Evolutionary conservation across 2,113 vertebrate genomes (phyloP), one percentile per base, ranked within the genome.

Genomic region (Crotalus tigris): DNA sequence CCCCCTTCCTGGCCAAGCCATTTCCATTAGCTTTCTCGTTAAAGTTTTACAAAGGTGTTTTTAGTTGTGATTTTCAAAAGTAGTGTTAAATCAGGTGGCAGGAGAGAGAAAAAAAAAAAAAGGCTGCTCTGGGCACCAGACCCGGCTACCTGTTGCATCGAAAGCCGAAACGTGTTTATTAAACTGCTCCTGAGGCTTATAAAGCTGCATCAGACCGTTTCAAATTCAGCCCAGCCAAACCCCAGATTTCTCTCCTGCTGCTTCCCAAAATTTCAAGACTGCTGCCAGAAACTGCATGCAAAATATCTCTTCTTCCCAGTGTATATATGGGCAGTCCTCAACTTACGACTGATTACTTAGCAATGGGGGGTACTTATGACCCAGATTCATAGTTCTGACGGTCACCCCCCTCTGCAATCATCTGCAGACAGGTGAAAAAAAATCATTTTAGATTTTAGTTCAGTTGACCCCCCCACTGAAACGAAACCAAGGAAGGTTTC

Each of bases 21-120:
- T 98, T 99, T 99, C 99, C 99, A 99, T 99, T 98, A 99, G 98
- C 88, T 97, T 95, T 97, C 98, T 99, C 97, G 98, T 99, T 99
- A 99, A 99, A 99, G 98, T 99, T 99, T 99, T 98, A 99, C 98
- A 98, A 96, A 86, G 85, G 96, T 98, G 97, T 97, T 98, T 97
- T 98, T 98, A 96, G 96, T 94, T 92, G 91, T 96, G 98, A 96
- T 97, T 98, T 51, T 97, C 15, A 39, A 81, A 81, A 81, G 69
- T 81, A 21, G 33, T 5, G 15, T 33, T 15, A 81, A 81, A 6
- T 81, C 33, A 6, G 15, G 19, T 8, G 33, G 69, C n/a, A 75
- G 1, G 69, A 75, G 69, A 75, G 69, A 33, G 26, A 12, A 29
- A 61, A 61, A 61, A 3, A 33, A 13, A 13, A n/a, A 57, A 19